phyloP scores from a whole-genome alignment of 2,888 invertebrate species.

The Cantharis rustica region DNA sequence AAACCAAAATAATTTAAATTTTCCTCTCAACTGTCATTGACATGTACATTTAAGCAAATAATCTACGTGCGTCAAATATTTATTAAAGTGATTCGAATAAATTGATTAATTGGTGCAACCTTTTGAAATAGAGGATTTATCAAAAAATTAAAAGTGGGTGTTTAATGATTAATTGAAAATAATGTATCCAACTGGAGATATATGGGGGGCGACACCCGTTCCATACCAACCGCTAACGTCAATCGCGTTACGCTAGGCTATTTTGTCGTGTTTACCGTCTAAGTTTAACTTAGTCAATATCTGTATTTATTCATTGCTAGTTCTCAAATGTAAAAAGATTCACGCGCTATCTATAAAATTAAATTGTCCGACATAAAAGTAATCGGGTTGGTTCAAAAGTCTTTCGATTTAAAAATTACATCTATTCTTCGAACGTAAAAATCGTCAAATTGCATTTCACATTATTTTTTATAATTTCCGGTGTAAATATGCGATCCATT shows the following conservation, averaged over 20 bases:
- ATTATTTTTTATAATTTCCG: not conserved
- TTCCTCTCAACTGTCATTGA: not conserved
- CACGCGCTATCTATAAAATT: conserved; percentile 1
- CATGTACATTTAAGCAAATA: not conserved
- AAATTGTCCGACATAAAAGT: not conserved
- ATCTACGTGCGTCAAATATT: not conserved
- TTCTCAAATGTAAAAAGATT: conserved; percentile 18
- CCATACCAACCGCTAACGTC: conserved; percentile 32
- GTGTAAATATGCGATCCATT: conserved; percentile 31
- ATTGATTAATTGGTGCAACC: not conserved
- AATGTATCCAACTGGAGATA: conserved; percentile 8
- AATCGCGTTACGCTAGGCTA: conserved; percentile 36
- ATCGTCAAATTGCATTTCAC: not conserved
- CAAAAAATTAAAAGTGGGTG: conserved; percentile 3
- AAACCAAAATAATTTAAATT: not conserved
- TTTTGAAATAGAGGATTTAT: not conserved
- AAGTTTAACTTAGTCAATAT: conserved; percentile 35
- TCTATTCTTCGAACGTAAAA: not conserved
- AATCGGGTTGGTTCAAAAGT: not conserved
- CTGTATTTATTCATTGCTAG: conserved; percentile 28
- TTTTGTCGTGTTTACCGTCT: conserved; percentile 35
- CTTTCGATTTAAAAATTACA: not conserved
- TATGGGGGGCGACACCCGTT: conserved; percentile 23
- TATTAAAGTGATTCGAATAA: not conserved
- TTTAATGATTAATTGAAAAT: conserved; percentile 19